A percentile compares a stretch with the other conserved stretches of the same genome.
phyloP scores from a whole-genome alignment of 2,113 vertebrate genomes.

The Muscicapa adusta region DNA sequence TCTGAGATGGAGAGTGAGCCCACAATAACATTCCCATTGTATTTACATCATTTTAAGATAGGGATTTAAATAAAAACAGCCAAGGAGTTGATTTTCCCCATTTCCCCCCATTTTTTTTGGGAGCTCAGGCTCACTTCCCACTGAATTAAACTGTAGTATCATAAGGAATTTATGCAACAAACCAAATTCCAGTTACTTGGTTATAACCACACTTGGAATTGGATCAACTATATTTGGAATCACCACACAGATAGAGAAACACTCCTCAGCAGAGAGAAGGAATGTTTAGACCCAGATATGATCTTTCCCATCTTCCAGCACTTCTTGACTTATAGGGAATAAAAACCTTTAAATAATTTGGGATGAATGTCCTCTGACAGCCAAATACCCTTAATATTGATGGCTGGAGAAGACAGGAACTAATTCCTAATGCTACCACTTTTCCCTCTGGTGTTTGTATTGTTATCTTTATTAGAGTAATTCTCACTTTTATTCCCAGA shows the following conservation, averaged over 20 bases:
- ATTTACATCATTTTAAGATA: not conserved
- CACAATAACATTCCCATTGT: not conserved
- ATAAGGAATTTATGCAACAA: not conserved
- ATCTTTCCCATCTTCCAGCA: not conserved
- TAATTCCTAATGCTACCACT: not conserved
- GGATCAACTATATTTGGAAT: not conserved
- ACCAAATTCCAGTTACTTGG: not conserved
- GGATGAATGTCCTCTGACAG: not conserved
- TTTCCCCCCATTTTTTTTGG: not conserved
- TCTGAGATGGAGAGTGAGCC: not conserved
- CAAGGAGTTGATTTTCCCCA: not conserved
- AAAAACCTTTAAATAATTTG: not conserved
- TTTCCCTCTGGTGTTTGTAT: not conserved
- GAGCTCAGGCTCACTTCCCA: not conserved
- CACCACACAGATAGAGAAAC: not conserved
- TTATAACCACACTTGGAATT: not conserved
- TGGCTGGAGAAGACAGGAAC: not conserved
- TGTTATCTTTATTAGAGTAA: not conserved
- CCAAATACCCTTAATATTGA: not conserved
- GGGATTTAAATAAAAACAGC: not conserved
- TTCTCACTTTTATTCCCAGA: not conserved
- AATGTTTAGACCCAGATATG: not conserved
- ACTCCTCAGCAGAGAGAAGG: not conserved
- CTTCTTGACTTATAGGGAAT: not conserved
- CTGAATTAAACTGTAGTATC: not conserved